phyloP scores from a whole-genome alignment of 2,888 invertebrate species.

The Apodemia hepburni region DNA sequence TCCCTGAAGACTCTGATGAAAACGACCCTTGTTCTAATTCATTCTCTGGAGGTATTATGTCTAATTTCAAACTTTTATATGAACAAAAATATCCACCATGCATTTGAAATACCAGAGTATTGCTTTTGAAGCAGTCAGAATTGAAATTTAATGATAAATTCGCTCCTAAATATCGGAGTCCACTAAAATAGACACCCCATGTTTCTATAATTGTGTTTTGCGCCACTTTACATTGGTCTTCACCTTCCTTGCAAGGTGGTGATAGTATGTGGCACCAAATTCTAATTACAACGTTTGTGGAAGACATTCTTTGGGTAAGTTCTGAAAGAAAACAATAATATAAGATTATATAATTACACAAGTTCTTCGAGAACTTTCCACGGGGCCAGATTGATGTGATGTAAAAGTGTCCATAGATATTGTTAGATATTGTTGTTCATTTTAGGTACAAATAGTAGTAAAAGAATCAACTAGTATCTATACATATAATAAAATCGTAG shows the following conservation, averaged over 20 bases:
- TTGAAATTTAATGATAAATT: constrained; percentile 84
- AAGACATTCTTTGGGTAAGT: constrained; percentile 68
- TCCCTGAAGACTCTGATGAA: constrained; percentile 64
- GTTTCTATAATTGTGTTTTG: constrained; percentile 84
- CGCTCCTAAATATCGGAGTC: constrained; percentile 87
- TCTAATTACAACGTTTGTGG: constrained; percentile 67
- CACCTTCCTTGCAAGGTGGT: constrained; percentile 36
- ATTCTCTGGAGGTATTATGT: constrained; percentile 68
- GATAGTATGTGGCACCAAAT: constrained; percentile 67
- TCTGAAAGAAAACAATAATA: constrained; percentile 48
- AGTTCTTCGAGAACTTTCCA: too few relatives aligned
- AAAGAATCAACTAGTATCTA: too few relatives aligned
- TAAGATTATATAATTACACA: too few relatives aligned
- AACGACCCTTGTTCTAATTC: constrained; percentile 63
- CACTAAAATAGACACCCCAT: constrained; percentile 93
- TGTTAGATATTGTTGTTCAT: too few relatives aligned
- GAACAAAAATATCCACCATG: constrained; percentile 92
- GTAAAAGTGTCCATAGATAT: too few relatives aligned
- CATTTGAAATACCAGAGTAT: constrained; percentile 92
- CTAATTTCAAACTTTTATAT: constrained; percentile 72
- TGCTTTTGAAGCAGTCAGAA: constrained; percentile 83
- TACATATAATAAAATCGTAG: too few relatives aligned
- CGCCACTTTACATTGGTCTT: constrained; percentile 38
- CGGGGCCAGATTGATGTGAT: too few relatives aligned
- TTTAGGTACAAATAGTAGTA: too few relatives aligned